Percentiles rank a stretch among this genome's conserved stretches.
Conservation (phyloP, 2,888 invertebrate species). For the Halocaridina rubra region DNA sequence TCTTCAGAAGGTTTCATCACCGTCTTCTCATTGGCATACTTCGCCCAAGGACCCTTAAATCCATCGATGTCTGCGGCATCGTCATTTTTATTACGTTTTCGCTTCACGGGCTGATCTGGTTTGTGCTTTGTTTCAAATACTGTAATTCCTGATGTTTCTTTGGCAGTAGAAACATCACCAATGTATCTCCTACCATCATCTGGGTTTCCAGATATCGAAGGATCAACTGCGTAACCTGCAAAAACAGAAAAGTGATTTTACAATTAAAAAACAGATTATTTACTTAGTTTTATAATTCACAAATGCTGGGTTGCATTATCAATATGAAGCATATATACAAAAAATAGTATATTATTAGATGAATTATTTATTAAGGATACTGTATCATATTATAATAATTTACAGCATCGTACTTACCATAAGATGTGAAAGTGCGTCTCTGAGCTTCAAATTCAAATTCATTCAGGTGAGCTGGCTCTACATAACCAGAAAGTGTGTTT, state of each 20-base stretch:
- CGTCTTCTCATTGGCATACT: slow-evolving; percentile 88
- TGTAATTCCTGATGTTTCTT: slow-evolving; percentile 73
- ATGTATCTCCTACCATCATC: slow-evolving; percentile 70
- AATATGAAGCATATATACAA: background rate
- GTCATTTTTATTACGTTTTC: slow-evolving; percentile 88
- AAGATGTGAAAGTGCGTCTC: slow-evolving; percentile 91
- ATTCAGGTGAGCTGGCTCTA: slow-evolving; percentile 94
- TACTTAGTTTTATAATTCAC: no score
- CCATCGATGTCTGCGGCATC: slow-evolving; percentile 93
- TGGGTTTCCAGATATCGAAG: slow-evolving; percentile 77
- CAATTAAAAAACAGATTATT: no score
- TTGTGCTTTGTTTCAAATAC: slow-evolving; percentile 89
- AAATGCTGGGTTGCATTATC: background rate
- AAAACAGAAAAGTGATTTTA: background rate
- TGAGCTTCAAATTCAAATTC: slow-evolving; percentile 98
- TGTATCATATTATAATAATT: no score
- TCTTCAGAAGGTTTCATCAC: slow-evolving; percentile 92
- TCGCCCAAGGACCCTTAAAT: slow-evolving; percentile 98
- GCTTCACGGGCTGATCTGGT: slow-evolving; percentile 77
- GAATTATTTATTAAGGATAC: background rate
- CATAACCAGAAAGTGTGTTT: slow-evolving; percentile 93
- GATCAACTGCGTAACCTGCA: slow-evolving; percentile 82
- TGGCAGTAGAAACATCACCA: slow-evolving; percentile 77
- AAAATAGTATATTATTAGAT: background rate
- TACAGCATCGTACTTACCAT: slow-evolving; percentile 77